Conservation (phyloP, 1,140 invertebrate species). For the Drosophila sturtevanti region DNA sequence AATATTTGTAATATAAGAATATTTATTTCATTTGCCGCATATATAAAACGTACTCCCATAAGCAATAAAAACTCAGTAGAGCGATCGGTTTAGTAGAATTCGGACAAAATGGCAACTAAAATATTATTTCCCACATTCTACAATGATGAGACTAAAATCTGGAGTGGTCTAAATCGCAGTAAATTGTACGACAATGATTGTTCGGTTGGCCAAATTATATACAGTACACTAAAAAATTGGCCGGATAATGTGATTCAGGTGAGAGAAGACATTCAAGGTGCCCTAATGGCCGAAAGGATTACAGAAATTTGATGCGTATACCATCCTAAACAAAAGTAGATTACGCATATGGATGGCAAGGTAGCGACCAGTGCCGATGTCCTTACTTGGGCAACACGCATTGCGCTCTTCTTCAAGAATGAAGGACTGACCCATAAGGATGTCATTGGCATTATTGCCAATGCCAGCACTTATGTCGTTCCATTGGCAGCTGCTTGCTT, state of each 20-base stretch:
- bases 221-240: constrained; percentile 29
- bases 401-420: constrained; percentile 48
- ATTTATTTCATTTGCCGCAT: constrained; percentile 5
- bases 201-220: constrained; percentile 38
- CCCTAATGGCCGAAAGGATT: neutral
- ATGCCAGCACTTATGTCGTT: constrained; percentile 46
- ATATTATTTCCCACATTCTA: constrained; percentile 54
- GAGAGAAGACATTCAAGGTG: constrained; percentile 21
- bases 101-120: constrained; percentile 50
- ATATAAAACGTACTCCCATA: constrained; percentile 46
- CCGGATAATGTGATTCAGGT: constrained; percentile 55
- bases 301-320: constrained; percentile 21
- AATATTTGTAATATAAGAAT: constrained; percentile 17
- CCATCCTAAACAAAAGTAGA: constrained; percentile 35
- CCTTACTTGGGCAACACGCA: constrained; percentile 31
- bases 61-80: constrained; percentile 18
- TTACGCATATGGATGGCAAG: constrained; percentile 45
- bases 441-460: constrained; percentile 49
- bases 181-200: constrained; percentile 33
- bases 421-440: constrained; percentile 52
- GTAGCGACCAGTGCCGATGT: constrained; percentile 49
- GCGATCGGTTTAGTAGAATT: constrained; percentile 21
- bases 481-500: constrained; percentile 51
- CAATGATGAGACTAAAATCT: constrained; percentile 53
- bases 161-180: constrained; percentile 40